Conservation (phyloP, 1,140 invertebrate species). For the Pachyrhynchus sulphureomaculatus region DNA sequence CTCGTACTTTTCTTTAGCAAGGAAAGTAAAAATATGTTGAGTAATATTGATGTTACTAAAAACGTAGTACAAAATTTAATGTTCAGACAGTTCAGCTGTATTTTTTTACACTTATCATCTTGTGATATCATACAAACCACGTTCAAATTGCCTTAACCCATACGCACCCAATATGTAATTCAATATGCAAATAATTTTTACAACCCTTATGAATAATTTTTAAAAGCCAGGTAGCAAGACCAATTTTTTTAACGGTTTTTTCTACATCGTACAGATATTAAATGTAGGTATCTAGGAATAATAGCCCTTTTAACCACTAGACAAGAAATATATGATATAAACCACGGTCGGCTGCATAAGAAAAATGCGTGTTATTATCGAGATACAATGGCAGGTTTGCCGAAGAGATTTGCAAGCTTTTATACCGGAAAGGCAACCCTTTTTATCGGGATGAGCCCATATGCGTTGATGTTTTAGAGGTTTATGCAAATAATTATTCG, state of each 20-base stretch:
- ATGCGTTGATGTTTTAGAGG: constrained; percentile 16
- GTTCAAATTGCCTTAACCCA: too few species aligned
- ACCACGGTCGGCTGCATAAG: constrained; percentile 27
- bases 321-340: constrained; percentile 34
- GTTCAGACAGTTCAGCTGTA: too few species aligned
- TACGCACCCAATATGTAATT: too few species aligned
- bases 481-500: constrained; percentile 32
- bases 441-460: constrained; percentile 20
- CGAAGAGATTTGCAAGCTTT: constrained; percentile 25
- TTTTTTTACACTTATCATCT: too few species aligned
- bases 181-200: background rate
- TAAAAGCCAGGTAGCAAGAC: constrained; percentile 19
- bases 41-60: too few species aligned
- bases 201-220: background rate
- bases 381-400: constrained; percentile 28
- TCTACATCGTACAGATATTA: constrained; percentile 13
- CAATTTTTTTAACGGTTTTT: constrained; percentile 24
- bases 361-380: constrained; percentile 31
- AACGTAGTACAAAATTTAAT: too few species aligned
- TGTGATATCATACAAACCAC: too few species aligned
- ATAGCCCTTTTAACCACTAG: constrained; percentile 22
- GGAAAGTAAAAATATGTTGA: too few species aligned
- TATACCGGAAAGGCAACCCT: constrained; percentile 7
- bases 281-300: constrained; percentile 20
- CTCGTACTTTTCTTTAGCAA: too few species aligned